Conservation (phyloP, 1,140 invertebrate genomes). For the Parasteatoda tepidariorum region DNA sequence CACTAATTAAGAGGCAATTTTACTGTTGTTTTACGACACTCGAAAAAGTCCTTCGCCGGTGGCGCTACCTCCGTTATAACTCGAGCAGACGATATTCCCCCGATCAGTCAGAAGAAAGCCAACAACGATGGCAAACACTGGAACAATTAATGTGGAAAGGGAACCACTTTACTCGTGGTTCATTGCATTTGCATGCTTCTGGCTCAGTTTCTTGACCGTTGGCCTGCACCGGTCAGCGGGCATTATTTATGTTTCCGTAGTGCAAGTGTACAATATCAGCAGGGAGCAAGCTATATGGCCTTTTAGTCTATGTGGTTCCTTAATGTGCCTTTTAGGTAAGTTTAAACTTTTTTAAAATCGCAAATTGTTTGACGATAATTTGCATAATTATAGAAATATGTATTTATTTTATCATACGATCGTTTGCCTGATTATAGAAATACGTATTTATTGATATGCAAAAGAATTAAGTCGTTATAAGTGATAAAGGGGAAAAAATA, state of each 20-base stretch:
- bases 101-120: constrained; percentile 9
- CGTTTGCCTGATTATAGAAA: too few relatives aligned
- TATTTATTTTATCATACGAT: too few relatives aligned
- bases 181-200: constrained; percentile 60
- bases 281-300: constrained; percentile 62
- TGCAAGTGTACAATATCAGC: constrained; percentile 60
- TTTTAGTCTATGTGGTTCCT: constrained; percentile 52
- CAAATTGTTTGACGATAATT: too few relatives aligned
- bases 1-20: too few relatives aligned
- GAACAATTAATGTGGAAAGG: background rate
- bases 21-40: constrained; percentile 41
- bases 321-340: constrained; percentile 55
- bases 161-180: constrained; percentile 55
- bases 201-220: constrained; percentile 63
- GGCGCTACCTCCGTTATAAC: constrained; percentile 50
- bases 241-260: constrained; percentile 61
- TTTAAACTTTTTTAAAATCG: background rate
- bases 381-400: too few relatives aligned
- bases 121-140: constrained; percentile 41
- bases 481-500: too few relatives aligned
- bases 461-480: too few relatives aligned
- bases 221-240: constrained; percentile 62
- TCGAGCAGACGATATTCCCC: constrained; percentile 43
- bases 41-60: constrained; percentile 46
- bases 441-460: too few relatives aligned